Evolutionary conservation across 1,140 invertebrate species (phyloP).

Genomic region (Meloidogyne chitwoodi): DNA sequence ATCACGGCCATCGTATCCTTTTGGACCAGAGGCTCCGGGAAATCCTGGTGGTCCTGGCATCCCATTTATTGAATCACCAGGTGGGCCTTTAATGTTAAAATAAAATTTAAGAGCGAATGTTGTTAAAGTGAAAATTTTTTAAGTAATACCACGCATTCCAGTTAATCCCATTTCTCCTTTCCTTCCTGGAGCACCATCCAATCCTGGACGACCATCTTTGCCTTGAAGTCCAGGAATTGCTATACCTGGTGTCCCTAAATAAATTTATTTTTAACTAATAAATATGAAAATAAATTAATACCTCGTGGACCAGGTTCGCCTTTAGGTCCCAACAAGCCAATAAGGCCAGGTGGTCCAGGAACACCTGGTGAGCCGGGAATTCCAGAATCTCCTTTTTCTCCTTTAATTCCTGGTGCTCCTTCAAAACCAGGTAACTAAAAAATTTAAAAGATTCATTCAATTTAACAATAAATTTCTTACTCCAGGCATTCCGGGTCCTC

Average conservation of each 20-base stretch:
- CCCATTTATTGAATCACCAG: constrained; percentile 59
- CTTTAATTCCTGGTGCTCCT: constrained; percentile 51
- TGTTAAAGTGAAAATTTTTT: neutral
- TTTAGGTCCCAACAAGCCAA: constrained; percentile 50
- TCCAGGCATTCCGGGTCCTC: constrained; percentile 8
- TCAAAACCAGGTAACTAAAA: constrained; percentile 53
- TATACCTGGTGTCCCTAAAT: constrained; percentile 51
- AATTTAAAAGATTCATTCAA: constrained; percentile 33
- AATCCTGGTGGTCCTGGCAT: constrained; percentile 55
- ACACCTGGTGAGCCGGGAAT: constrained; percentile 49
- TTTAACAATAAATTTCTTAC: neutral
- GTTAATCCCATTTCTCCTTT: constrained; percentile 57
- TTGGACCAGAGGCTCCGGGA: neutral
- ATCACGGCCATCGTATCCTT: constrained; percentile 57
- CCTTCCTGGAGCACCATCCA: constrained; percentile 55
- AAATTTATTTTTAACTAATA: neutral
- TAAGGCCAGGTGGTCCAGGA: constrained; percentile 45
- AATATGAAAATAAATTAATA: neutral
- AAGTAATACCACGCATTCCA: constrained; percentile 44
- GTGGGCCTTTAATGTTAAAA: constrained; percentile 42
- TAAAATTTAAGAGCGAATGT: constrained; percentile 5
- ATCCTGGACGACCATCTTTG: constrained; percentile 55
- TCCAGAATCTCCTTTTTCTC: constrained; percentile 50
- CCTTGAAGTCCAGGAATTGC: constrained; percentile 58
- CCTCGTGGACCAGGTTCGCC: constrained; percentile 47